A percentile compares a stretch with the other conserved stretches of the same genome.
Conservation (phyloP, 2,888 invertebrate species). For the Elegia similella region DNA sequence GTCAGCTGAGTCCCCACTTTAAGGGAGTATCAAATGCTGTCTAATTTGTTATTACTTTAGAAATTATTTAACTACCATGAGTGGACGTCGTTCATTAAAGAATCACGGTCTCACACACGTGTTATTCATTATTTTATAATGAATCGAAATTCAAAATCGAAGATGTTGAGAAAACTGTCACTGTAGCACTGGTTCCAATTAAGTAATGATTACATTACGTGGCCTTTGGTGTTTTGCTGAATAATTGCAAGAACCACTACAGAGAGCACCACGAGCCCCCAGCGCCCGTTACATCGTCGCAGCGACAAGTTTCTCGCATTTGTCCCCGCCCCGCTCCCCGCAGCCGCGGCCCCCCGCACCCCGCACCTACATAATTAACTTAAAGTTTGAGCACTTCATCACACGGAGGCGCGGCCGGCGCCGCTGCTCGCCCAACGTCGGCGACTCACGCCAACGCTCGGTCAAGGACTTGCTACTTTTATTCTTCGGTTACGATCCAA, state of each 20-base stretch:
- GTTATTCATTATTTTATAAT: too few relatives aligned
- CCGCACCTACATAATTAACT: constrained; percentile 11
- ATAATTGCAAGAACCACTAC: background rate
- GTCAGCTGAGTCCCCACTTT: too few relatives aligned
- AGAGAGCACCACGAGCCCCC: background rate
- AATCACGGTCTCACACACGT: too few relatives aligned
- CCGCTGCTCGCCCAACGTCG: background rate
- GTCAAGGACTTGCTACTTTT: constrained; percentile 1
- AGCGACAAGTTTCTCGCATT: constrained; percentile 4
- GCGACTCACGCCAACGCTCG: constrained; percentile 2
- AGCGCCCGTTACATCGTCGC: background rate
- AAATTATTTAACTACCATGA: too few relatives aligned
- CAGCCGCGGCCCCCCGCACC: background rate
- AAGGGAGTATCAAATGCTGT: too few relatives aligned
- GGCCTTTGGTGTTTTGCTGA: too few relatives aligned
- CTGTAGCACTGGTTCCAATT: too few relatives aligned
- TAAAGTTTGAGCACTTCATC: constrained; percentile 5
- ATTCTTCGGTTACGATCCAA: background rate
- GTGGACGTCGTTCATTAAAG: too few relatives aligned
- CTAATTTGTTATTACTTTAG: too few relatives aligned
- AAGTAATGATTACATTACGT: too few relatives aligned
- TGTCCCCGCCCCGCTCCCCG: background rate
- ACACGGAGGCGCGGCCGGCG: background rate
- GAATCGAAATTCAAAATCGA: too few relatives aligned
- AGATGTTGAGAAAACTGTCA: too few relatives aligned